Evolutionary conservation across 2,888 invertebrate species (phyloP), one percentile per base, ranked within the genome.

Genomic region (Eristalis pertinax): DNA sequence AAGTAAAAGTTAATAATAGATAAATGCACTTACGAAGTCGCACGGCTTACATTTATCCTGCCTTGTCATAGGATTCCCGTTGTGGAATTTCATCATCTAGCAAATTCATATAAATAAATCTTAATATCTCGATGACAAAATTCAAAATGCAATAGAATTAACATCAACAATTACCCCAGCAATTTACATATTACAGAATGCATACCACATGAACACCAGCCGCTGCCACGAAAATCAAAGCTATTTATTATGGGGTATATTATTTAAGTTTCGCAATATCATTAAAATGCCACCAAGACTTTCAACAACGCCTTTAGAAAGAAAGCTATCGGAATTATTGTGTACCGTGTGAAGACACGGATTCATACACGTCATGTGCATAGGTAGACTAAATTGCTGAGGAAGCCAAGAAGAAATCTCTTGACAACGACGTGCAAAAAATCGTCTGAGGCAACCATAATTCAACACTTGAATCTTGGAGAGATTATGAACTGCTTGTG

Each of bases 1-100:
- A 76, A 63, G 75, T 80, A 76, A 84, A 85, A 58, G 72, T 85
- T 56, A 81, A 76, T 85, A 85, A 81, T 84, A 81, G 75, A 85
- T 81, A 72, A 70, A 63, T 81, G 81, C 70, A 81, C 63, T 80
- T 81, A 74, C 35, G 35, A 29, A 62, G 19, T 10, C 11, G 43
- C 15, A 5, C 43, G n/a, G 7, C n/a, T 4, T 5, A 43, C 15
- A 43, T 5, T 43, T n/a, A n/a, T 15, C 4, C n/a, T n/a, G 3
- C n/a, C 41, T 15, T 43, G n/a, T n/a, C 43, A n/a, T n/a, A 4
- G 15, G 15, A n/a, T n/a, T n/a, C 4, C n/a, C n/a, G n/a, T 43
- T 43, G 43, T 43, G 43, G 1, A n/a, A 43, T 15, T n/a, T 43
- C 1, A 5, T 43, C 7, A 43, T 43, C n/a, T 3, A 43, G 4